Evolutionary conservation across 1,140 invertebrate species (phyloP).

Genomic region (Bilobella aurantiaca): DNA sequence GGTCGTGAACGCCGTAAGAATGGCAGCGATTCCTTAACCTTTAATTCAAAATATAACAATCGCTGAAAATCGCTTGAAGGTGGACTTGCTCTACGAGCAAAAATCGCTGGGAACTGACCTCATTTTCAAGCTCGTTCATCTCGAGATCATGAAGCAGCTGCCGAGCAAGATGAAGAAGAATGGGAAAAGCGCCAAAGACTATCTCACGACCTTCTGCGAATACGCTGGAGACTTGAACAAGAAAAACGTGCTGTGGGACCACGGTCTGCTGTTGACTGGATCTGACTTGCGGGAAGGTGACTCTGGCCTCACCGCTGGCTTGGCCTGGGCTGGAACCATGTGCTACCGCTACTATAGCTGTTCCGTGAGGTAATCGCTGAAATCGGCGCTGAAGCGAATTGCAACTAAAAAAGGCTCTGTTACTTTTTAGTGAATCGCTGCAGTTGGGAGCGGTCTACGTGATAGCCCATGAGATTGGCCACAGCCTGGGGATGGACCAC

Average conservation of each 20-base stretch:
- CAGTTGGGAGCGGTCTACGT: conserved; percentile 39
- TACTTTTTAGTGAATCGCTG: conserved; percentile 36
- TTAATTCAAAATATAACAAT: neutral
- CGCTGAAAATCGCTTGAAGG: conserved; percentile 16
- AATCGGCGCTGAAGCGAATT: neutral
- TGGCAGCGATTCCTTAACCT: neutral
- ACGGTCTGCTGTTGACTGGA: conserved; percentile 38
- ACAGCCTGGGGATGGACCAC: conserved; percentile 40
- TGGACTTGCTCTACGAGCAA: conserved; percentile 37
- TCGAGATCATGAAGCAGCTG: conserved; percentile 38
- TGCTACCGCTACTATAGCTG: conserved; percentile 39
- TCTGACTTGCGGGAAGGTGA: conserved; percentile 30
- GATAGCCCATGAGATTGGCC: conserved; percentile 40
- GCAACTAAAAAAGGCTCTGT: conserved; percentile 22
- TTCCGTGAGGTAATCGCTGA: conserved; percentile 10
- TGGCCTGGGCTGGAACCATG: conserved; percentile 40
- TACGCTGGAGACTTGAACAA: conserved; percentile 37
- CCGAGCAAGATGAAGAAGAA: conserved; percentile 30
- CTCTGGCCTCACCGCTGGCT: conserved; percentile 26
- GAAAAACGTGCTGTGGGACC: conserved; percentile 37
- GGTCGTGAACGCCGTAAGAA: conserved; percentile 38
- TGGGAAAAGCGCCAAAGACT: conserved; percentile 37
- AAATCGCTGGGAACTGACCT: conserved; percentile 36
- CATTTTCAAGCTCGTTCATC: conserved; percentile 36
- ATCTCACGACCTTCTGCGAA: conserved; percentile 39